Percentiles rank a stretch among this genome's conserved stretches.
These are phyloP conservation scores for Polypedilum pembai DNA, from an alignment of 1,140 invertebrate species.

Conservation along the genomic window DNA sequence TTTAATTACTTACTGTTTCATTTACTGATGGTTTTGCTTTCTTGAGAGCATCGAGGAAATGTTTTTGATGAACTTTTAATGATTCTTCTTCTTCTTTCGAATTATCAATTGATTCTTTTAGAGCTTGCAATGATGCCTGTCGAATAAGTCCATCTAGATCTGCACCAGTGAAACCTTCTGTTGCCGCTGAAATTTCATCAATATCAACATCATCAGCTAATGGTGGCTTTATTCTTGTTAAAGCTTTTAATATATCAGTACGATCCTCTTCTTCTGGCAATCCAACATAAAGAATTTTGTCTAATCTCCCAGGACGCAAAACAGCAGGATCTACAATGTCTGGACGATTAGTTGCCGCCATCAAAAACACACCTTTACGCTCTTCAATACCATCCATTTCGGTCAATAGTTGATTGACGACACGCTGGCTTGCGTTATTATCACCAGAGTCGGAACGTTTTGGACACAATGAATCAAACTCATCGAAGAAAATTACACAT, in stretches of 20 bases:
- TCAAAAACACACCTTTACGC: slow-evolving; percentile 82
- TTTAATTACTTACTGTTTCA: slow-evolving; percentile 34
- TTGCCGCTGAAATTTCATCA: slow-evolving; percentile 57
- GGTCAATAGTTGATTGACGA: slow-evolving; percentile 95
- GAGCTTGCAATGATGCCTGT: slow-evolving; percentile 69
- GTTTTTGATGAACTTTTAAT: slow-evolving; percentile 36
- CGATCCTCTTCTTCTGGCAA: slow-evolving; percentile 74
- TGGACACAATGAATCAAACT: slow-evolving; percentile 94
- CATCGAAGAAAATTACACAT: slow-evolving; percentile 99
- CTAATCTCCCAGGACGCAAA: slow-evolving; percentile 85
- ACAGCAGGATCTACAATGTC: slow-evolving; percentile 97
- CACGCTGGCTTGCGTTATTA: slow-evolving; percentile 63
- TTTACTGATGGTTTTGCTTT: slow-evolving; percentile 39
- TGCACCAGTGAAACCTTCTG: slow-evolving; percentile 81
- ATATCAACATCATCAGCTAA: slow-evolving; percentile 72
- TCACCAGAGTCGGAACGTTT: slow-evolving; percentile 69
- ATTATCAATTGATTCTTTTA: slow-evolving; percentile 56
- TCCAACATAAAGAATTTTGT: slow-evolving; percentile 90
- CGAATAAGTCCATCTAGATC: slow-evolving; percentile 81
- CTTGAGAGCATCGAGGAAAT: slow-evolving; percentile 39
- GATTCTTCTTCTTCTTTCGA: slow-evolving; percentile 32
- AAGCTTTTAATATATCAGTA: slow-evolving; percentile 78
- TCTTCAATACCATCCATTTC: slow-evolving; percentile 97
- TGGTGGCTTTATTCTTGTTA: slow-evolving; percentile 76
- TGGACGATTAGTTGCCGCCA: slow-evolving; percentile 94